A percentile compares a stretch with the other conserved stretches of the same genome.
Evolutionary conservation across 1,140 invertebrate genomes (phyloP).

Genomic region (Drosophila persimilis): DNA sequence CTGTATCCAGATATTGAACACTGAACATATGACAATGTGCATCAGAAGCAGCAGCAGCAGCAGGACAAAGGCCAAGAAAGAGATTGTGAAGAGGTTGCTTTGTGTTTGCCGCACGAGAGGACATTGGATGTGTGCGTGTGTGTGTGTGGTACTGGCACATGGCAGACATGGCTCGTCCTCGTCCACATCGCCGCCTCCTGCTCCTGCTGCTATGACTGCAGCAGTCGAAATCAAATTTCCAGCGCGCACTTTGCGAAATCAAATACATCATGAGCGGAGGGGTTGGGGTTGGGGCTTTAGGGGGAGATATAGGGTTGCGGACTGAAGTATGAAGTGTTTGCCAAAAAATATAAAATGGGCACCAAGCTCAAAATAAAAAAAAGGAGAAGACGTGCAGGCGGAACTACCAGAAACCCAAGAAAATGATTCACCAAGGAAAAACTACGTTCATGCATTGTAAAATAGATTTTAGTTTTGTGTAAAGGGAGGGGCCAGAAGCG

Average conservation of each 20-base stretch:
- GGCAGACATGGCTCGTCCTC: slow-evolving; percentile 15
- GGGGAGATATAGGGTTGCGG: slow-evolving; percentile 15
- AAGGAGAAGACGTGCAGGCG: slow-evolving; percentile 37
- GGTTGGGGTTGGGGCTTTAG: neutral
- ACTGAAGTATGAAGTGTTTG: slow-evolving; percentile 71
- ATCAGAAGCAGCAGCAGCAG: slow-evolving; percentile 27
- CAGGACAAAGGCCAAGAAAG: slow-evolving; percentile 41
- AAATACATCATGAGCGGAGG: slow-evolving; percentile 56
- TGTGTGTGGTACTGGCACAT: slow-evolving; percentile 18
- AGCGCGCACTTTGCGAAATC: slow-evolving; percentile 75
- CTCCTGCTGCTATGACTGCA: slow-evolving; percentile 15
- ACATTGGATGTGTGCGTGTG: slow-evolving; percentile 44
- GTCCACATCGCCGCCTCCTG: no score
- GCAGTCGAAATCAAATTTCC: slow-evolving; percentile 71
- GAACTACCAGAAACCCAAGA: slow-evolving; percentile 38
- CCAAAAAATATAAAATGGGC: slow-evolving; percentile 67
- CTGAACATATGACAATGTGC: slow-evolving; percentile 50
- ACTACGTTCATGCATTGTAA: slow-evolving; percentile 68
- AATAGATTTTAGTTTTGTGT: slow-evolving; percentile 40
- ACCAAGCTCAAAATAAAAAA: slow-evolving; percentile 48
- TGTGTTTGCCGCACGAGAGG: slow-evolving; percentile 55
- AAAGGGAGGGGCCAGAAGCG: slow-evolving; percentile 6
- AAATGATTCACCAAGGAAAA: slow-evolving; percentile 52
- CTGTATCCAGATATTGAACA: slow-evolving; percentile 49
- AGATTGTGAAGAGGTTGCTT: slow-evolving; percentile 19